Evolutionary conservation across 1,140 invertebrate genomes (phyloP).

Genomic region (Sitodiplosis mosellana): DNA sequence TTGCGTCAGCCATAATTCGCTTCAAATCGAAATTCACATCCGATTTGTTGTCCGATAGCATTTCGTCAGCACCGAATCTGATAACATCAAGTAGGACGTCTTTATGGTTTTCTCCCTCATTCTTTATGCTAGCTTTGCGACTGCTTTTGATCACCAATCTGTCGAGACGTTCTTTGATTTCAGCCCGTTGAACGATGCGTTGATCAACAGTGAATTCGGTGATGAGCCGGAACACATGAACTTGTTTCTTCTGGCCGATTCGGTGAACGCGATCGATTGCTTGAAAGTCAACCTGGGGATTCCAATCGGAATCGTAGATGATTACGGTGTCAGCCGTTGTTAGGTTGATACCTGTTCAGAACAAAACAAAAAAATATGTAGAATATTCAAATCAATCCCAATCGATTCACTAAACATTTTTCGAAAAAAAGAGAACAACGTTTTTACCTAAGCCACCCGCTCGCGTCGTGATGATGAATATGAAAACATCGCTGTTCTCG

Average conservation of each 20-base stretch:
- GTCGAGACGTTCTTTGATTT: constrained; percentile 82
- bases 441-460: constrained; percentile 88
- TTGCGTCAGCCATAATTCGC: constrained; percentile 59
- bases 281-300: constrained; percentile 69
- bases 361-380: too few species aligned
- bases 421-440: too few species aligned
- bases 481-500: constrained; percentile 53
- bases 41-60: constrained; percentile 62
- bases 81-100: too few species aligned
- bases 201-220: constrained; percentile 88
- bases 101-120: too few species aligned
- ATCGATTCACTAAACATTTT: too few species aligned
- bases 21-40: constrained; percentile 98
- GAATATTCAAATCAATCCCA: too few species aligned
- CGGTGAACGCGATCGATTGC: constrained; percentile 84
- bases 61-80: constrained; percentile 87
- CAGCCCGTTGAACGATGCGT: constrained; percentile 83
- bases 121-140: too few species aligned
- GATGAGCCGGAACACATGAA: constrained; percentile 73
- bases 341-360: constrained; percentile 61
- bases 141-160: constrained; percentile 90
- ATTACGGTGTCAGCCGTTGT: constrained; percentile 86
- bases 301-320: constrained; percentile 98
- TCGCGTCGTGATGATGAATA: constrained; percentile 85
- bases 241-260: constrained; percentile 71